A percentile compares a stretch with the other conserved stretches of the same genome.
These are phyloP conservation scores for Calliphora vomitoria DNA, from an alignment of 2,888 invertebrate genomes.

Conservation along the genomic window DNA sequence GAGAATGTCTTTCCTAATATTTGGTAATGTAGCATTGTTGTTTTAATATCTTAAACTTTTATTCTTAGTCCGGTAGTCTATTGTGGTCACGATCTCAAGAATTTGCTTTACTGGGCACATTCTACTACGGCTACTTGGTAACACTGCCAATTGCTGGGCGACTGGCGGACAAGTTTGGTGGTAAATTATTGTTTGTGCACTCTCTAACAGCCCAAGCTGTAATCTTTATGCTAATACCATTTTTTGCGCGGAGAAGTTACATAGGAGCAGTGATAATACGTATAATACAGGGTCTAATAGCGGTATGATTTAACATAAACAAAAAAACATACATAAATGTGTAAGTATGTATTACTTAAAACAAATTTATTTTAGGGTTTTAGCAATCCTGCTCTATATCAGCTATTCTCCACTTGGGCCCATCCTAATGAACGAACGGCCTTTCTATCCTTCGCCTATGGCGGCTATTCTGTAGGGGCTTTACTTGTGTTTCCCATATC, in stretches of 20 bases:
- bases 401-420: conserved; percentile 84
- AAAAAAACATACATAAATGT: no score
- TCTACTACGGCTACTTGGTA: conserved; percentile 86
- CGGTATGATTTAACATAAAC: conserved; percentile 80
- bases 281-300: conserved; percentile 85
- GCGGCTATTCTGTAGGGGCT: conserved; percentile 85
- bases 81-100: conserved; percentile 86
- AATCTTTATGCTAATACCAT: conserved; percentile 85
- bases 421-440: conserved; percentile 84
- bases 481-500: conserved; percentile 86
- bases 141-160: conserved; percentile 84
- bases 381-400: conserved; percentile 82
- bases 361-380: conserved; percentile 79
- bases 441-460: conserved; percentile 83
- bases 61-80: conserved; percentile 55
- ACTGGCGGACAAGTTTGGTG: conserved; percentile 84
- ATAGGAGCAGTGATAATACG: conserved; percentile 83
- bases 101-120: conserved; percentile 85
- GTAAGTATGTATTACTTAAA: no score
- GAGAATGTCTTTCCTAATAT: neutral
- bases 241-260: conserved; percentile 83
- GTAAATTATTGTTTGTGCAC: conserved; percentile 82
- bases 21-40: no score
- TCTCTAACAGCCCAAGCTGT: conserved; percentile 82
- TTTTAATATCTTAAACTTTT: neutral